These are phyloP conservation scores for Liasis olivaceus DNA, from an alignment of 2,797 vertebrate species.

Conservation along the genomic window DNA sequence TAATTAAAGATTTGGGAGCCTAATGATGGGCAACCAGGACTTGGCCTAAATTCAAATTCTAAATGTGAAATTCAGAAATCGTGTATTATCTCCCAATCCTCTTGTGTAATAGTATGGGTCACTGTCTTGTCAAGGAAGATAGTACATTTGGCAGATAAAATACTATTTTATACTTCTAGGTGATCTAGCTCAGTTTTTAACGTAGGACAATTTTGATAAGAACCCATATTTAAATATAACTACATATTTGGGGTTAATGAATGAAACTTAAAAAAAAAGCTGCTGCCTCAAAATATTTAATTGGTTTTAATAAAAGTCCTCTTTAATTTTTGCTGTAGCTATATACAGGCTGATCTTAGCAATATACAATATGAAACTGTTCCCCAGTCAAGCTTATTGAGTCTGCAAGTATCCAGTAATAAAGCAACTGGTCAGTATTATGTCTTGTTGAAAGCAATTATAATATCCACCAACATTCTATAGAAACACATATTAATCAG, in stretches of 20 bases:
- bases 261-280: neutral
- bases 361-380: neutral
- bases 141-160: constrained; percentile 52
- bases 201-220: constrained; percentile 40
- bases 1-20: constrained; percentile 52
- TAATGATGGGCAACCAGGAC: constrained; percentile 16
- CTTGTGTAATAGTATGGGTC: constrained; percentile 43
- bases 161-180: constrained; percentile 54
- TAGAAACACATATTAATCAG: neutral
- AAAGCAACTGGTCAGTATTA: neutral
- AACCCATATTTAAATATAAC: constrained; percentile 27
- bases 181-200: constrained; percentile 40
- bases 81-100: constrained; percentile 41
- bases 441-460: constrained; percentile 22
- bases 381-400: neutral
- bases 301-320: neutral
- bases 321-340: neutral
- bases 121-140: constrained; percentile 57
- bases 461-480: constrained; percentile 11
- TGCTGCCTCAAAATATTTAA: neutral
- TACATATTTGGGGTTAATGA: constrained; percentile 21
- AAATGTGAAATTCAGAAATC: constrained; percentile 55
- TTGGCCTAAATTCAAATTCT: constrained; percentile 32
- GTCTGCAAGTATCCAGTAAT: neutral
- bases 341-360: neutral